Evolutionary conservation across 2,797 vertebrate genomes (phyloP).

Genomic region (Alauda arvensis): DNA sequence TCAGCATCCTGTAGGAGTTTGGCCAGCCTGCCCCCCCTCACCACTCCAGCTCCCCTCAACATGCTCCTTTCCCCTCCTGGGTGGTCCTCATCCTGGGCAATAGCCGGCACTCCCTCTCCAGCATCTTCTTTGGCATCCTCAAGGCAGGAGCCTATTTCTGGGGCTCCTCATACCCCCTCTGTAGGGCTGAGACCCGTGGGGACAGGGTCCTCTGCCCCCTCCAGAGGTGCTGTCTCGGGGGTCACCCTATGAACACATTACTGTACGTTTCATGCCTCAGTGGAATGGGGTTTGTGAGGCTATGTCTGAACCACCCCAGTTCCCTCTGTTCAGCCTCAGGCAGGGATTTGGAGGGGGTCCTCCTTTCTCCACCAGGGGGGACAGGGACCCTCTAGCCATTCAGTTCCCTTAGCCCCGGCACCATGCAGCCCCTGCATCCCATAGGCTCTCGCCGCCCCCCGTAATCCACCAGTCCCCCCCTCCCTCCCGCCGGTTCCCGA

Average conservation of each 20-base stretch:
- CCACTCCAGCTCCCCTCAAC: fast-evolving
- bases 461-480: too few relatives aligned
- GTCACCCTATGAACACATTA: neutral
- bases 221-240: neutral
- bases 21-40: neutral
- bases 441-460: neutral
- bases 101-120: neutral
- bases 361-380: neutral
- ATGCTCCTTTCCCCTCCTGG: neutral
- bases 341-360: too few relatives aligned
- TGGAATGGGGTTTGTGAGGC: neutral
- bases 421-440: neutral
- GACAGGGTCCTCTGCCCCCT: neutral
- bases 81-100: neutral
- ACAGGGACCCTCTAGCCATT: neutral
- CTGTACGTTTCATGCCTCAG: neutral
- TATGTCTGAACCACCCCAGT: fast-evolving
- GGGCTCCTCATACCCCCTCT: neutral
- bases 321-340: neutral
- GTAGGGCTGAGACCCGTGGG: neutral
- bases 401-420: neutral
- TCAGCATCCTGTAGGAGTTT: neutral
- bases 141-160: neutral
- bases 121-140: neutral
- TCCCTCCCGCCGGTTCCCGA: neutral